Evolutionary conservation across 2,888 invertebrate genomes (phyloP).

Genomic region (Uloborus plumipes): DNA sequence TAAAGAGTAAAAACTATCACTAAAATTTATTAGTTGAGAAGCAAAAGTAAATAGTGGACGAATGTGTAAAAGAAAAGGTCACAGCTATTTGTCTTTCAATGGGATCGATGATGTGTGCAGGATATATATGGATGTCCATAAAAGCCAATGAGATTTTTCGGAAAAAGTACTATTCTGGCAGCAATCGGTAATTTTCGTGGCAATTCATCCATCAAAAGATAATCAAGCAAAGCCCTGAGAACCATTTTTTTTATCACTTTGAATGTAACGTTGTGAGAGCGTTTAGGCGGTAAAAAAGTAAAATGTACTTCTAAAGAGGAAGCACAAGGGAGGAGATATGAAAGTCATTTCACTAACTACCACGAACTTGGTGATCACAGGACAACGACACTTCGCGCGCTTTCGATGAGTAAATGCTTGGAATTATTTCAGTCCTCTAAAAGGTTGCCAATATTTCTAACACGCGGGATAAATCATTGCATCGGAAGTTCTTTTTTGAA

Average conservation of each 20-base stretch:
- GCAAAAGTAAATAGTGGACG: no score
- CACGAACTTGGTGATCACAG: not conserved
- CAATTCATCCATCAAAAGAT: conserved; percentile 14
- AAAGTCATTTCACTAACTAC: conserved; percentile 9
- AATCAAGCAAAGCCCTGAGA: conserved; percentile 1
- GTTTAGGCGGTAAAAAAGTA: not conserved
- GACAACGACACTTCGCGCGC: conserved; percentile 4
- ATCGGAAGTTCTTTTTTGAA: no score
- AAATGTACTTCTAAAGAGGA: not conserved
- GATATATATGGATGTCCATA: not conserved
- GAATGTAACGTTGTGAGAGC: not conserved
- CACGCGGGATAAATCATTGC: not conserved
- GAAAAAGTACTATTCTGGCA: not conserved
- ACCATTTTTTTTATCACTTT: not conserved
- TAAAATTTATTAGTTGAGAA: no score
- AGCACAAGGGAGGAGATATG: not conserved
- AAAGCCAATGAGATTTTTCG: conserved; percentile 7
- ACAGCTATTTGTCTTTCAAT: conserved; percentile 2
- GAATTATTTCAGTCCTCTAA: conserved; percentile 1
- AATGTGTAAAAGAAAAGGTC: conserved; percentile 5
- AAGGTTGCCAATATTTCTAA: not conserved
- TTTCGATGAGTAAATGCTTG: not conserved
- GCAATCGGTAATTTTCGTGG: not conserved
- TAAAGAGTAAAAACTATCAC: no score
- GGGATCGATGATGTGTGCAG: not conserved